Conservation (phyloP, 92 coral and sea anemone genomes). For the Phenganax subtilis region DNA sequence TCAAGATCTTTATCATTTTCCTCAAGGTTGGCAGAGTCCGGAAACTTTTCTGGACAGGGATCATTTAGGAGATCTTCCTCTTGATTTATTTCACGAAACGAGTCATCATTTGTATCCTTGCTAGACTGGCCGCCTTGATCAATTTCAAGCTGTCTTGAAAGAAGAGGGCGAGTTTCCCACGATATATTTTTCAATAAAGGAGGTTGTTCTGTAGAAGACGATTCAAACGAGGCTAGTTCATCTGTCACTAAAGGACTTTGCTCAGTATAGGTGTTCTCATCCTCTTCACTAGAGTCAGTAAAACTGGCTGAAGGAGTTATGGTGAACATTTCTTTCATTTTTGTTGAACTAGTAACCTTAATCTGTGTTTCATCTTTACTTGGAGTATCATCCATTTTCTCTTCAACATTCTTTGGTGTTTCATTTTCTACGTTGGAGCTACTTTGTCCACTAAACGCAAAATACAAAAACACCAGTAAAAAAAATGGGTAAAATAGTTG, state of each 20-base stretch:
- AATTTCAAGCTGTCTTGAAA: slow-evolving; percentile 22
- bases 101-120: not conserved
- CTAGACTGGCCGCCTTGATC: slow-evolving; percentile 8
- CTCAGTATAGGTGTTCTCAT: not conserved
- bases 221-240: not conserved
- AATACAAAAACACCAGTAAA: not conserved
- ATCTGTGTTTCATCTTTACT: slow-evolving; percentile 6
- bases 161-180: slow-evolving; percentile 25
- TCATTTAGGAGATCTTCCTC: not conserved
- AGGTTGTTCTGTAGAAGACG: not conserved
- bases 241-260: slow-evolving; percentile 9
- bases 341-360: slow-evolving; percentile 1
- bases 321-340: slow-evolving; percentile 19
- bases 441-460: not conserved
- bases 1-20: slow-evolving; percentile 24
- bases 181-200: not conserved
- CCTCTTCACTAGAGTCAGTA: slow-evolving; percentile 32
- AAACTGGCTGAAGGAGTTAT: slow-evolving; percentile 24
- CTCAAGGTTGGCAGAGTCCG: not conserved
- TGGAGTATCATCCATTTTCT: not conserved
- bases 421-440: not conserved
- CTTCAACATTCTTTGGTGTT: not conserved
- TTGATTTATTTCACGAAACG: not conserved
- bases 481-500: too few species aligned
- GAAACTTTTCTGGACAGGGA: not conserved